Percentiles rank a stretch among this genome's conserved stretches.
phyloP scores from a whole-genome alignment of 1,140 invertebrate genomes.

The Cephus cinctus region DNA sequence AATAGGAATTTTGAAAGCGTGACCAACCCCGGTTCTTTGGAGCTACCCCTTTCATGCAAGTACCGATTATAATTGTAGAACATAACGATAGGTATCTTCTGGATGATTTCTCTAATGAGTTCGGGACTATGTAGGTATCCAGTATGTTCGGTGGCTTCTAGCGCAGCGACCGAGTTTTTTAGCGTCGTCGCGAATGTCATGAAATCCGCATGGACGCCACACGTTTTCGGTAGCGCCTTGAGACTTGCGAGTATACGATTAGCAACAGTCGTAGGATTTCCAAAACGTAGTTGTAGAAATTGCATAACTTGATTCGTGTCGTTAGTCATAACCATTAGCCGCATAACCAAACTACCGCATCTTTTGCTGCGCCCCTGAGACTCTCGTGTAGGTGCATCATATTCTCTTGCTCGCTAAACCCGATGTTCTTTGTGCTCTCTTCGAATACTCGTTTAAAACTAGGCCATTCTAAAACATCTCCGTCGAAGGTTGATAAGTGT shows the following conservation, averaged over 20 bases:
- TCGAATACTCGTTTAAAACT: constrained; percentile 10
- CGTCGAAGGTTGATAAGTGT: not conserved
- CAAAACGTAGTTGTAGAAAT: constrained; percentile 11
- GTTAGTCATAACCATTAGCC: constrained; percentile 10
- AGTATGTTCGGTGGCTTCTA: constrained; percentile 14
- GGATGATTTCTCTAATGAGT: constrained; percentile 11
- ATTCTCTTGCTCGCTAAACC: constrained; percentile 6
- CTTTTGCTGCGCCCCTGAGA: constrained; percentile 7
- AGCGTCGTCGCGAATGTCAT: constrained; percentile 17
- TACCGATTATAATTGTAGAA: constrained; percentile 13
- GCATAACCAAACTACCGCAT: constrained; percentile 13
- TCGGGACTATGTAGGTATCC: constrained; percentile 20
- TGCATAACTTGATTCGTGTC: constrained; percentile 3
- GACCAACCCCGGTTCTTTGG: constrained; percentile 5
- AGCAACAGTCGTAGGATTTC: constrained; percentile 3
- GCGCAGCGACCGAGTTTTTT: constrained; percentile 16
- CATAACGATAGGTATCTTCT: constrained; percentile 13
- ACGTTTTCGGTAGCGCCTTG: constrained; percentile 7
- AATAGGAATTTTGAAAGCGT: constrained; percentile 10
- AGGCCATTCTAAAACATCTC: constrained; percentile 11
- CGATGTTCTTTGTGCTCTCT: not conserved
- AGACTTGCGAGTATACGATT: constrained; percentile 3
- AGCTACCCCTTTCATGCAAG: not conserved
- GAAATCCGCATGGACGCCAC: constrained; percentile 3
- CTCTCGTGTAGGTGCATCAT: not conserved